A percentile compares a stretch with the other conserved stretches of the same genome.
These are phyloP conservation scores for Sinocyclocheilus anshuiensis DNA, from an alignment of 2,113 vertebrate species.

Conservation along the genomic window DNA sequence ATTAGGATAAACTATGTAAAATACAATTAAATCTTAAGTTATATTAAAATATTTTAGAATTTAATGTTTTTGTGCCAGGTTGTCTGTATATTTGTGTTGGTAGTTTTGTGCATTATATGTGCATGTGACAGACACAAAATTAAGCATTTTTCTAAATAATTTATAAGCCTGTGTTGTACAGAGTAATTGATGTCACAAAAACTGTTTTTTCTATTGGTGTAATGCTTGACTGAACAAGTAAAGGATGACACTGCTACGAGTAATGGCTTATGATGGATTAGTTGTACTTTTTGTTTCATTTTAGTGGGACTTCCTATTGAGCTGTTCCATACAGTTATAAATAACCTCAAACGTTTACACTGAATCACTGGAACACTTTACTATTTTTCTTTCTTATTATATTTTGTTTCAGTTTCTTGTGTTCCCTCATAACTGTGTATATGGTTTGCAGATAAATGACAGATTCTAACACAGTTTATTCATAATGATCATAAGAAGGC, in stretches of 20 bases:
- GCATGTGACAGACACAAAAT: background rate
- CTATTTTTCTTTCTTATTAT: background rate
- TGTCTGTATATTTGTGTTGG: too few relatives aligned
- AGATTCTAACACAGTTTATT: too few relatives aligned
- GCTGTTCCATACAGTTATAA: constrained; percentile 19
- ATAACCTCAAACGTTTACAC: constrained; percentile 5
- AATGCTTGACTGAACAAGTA: background rate
- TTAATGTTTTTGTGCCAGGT: too few relatives aligned
- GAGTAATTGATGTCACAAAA: background rate
- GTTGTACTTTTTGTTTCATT: constrained; percentile 7
- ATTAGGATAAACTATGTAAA: background rate
- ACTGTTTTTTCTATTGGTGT: background rate
- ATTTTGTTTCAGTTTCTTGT: background rate
- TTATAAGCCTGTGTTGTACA: background rate
- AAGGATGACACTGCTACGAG: background rate
- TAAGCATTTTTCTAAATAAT: background rate
- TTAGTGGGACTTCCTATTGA: background rate
- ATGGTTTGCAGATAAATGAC: background rate
- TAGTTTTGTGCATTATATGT: background rate
- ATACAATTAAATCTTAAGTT: too few relatives aligned
- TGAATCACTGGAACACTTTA: background rate
- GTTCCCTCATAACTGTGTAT: background rate
- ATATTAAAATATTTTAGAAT: too few relatives aligned
- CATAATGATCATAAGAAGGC: background rate
- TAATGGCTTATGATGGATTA: constrained; percentile 12